A percentile compares a stretch with the other conserved stretches of the same genome.
phyloP scores from a whole-genome alignment of 2,797 vertebrate genomes.

The Urosaurus nigricauda region DNA sequence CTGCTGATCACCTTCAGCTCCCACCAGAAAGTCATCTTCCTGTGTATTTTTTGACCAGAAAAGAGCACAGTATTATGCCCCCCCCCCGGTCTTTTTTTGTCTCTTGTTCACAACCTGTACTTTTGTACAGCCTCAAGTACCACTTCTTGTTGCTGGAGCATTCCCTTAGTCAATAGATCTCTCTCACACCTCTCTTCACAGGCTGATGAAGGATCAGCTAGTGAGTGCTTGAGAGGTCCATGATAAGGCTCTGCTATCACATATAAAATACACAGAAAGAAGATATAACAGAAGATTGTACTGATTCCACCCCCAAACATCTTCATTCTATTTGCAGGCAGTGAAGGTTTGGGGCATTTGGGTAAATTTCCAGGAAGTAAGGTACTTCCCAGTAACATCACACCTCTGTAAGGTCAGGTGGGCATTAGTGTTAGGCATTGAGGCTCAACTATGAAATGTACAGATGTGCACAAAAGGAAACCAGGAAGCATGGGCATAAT shows the following conservation, averaged over 20 bases:
- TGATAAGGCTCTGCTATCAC: neutral
- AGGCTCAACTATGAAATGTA: no score
- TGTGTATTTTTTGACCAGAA: neutral
- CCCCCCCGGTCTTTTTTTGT: no score
- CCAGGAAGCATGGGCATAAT: no score
- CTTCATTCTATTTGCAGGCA: neutral
- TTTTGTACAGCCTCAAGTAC: conserved; percentile 8
- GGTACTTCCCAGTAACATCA: neutral
- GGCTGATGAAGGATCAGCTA: conserved; percentile 8
- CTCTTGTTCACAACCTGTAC: neutral
- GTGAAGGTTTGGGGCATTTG: neutral
- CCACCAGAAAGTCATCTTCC: neutral
- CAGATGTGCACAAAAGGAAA: no score
- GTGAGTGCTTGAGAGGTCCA: neutral
- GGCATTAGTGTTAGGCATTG: no score
- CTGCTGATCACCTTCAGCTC: neutral
- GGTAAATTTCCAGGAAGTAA: neutral
- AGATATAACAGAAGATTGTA: neutral
- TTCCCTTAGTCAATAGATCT: conserved; percentile 1
- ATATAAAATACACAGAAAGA: neutral
- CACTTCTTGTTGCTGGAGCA: neutral
- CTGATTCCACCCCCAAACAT: neutral
- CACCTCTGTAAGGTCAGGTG: neutral
- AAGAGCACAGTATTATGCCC: neutral
- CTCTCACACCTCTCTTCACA: neutral